Percentiles rank a stretch among this genome's conserved stretches.
These are phyloP conservation scores for Psammodynastes pulverulentus DNA, from an alignment of 2,113 vertebrate species.

Conservation along the genomic window DNA sequence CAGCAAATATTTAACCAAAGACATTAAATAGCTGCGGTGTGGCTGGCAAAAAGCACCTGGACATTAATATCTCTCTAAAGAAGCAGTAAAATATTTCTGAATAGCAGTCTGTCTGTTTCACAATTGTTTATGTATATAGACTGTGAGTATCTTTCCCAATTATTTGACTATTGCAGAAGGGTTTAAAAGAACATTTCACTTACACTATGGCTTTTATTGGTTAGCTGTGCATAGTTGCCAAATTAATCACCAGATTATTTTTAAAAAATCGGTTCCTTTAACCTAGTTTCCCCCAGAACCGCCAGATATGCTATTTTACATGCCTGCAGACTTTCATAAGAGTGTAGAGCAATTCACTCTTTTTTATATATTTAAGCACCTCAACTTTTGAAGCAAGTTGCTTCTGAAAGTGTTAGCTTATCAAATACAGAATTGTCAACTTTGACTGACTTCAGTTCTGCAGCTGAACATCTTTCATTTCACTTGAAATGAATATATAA, in stretches of 20 bases:
- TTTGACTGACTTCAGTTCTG: background rate
- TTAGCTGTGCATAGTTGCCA: background rate
- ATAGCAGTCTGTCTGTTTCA: constrained; percentile 7
- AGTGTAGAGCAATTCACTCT: background rate
- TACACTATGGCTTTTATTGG: background rate
- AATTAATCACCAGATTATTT: background rate
- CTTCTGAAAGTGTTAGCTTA: background rate
- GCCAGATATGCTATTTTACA: background rate
- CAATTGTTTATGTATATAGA: constrained; percentile 14
- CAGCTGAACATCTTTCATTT: background rate
- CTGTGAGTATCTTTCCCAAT: background rate
- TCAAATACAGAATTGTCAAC: background rate
- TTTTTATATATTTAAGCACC: background rate
- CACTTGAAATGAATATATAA: too few relatives aligned
- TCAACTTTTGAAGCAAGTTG: background rate
- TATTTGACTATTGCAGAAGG: constrained; percentile 12
- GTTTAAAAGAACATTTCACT: constrained; percentile 1
- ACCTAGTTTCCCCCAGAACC: background rate
- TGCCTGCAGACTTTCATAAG: background rate
- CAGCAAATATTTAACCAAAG: constrained; percentile 11
- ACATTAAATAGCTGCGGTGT: background rate
- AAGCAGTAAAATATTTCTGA: constrained; percentile 8
- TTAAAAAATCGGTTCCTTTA: background rate
- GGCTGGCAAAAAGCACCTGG: background rate
- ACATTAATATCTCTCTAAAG: background rate